Percentiles rank a stretch among this genome's conserved stretches.
Evolutionary conservation across 2,797 vertebrate species (phyloP).

Genomic region (Pristis pectinata): DNA sequence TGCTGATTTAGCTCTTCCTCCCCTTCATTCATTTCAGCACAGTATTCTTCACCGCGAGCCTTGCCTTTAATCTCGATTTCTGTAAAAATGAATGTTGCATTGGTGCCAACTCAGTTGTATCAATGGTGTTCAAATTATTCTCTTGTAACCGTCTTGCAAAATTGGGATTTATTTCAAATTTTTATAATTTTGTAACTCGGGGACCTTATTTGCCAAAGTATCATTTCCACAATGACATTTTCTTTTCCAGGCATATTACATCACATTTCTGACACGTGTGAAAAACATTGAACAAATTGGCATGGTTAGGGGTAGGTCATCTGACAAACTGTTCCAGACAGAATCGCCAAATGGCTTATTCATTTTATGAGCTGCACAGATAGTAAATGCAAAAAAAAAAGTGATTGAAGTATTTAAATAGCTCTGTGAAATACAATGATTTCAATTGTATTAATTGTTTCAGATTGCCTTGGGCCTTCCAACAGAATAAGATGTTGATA

Average conservation of each 20-base stretch:
- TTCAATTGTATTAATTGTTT: conserved; percentile 35
- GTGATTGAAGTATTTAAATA: conserved; percentile 32
- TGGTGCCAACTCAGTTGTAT: neutral
- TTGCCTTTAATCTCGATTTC: neutral
- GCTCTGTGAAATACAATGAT: conserved; percentile 15
- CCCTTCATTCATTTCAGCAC: no score
- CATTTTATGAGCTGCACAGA: neutral
- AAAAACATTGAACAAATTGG: conserved; percentile 31
- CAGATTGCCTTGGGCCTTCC: neutral
- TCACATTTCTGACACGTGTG: neutral
- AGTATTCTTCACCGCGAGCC: neutral
- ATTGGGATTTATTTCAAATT: neutral
- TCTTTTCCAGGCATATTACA: conserved; percentile 3
- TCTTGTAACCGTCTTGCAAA: neutral
- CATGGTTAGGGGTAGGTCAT: conserved; percentile 3
- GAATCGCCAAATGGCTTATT: neutral
- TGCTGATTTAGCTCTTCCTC: neutral
- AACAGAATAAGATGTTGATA: conserved; percentile 2
- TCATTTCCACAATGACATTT: conserved; percentile 15
- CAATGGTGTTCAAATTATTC: neutral
- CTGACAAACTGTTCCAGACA: conserved; percentile 23
- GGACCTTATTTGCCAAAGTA: neutral
- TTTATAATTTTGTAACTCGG: neutral
- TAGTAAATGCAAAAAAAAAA: neutral
- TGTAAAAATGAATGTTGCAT: neutral